phyloP scores from a whole-genome alignment of 2,797 vertebrate species.

The Petrocephalus schoutedeni region DNA sequence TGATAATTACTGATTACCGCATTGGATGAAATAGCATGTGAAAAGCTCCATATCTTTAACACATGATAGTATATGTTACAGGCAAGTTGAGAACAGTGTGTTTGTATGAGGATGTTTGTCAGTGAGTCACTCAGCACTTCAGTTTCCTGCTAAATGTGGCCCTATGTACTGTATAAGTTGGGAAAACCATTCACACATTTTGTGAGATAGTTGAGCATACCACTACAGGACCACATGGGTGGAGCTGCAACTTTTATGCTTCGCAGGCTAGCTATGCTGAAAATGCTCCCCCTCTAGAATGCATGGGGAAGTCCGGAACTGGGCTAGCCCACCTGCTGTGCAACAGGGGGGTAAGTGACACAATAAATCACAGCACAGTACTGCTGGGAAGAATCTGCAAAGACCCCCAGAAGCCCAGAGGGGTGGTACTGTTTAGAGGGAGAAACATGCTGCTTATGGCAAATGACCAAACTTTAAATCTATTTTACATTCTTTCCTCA shows the following conservation, averaged over 20 bases:
- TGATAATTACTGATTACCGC: not conserved
- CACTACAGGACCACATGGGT: not conserved
- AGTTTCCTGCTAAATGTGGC: not conserved
- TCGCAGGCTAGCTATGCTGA: not conserved
- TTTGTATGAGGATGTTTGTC: not conserved
- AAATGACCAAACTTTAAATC: too few relatives aligned
- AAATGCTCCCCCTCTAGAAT: not conserved
- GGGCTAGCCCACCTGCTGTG: too few relatives aligned
- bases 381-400: too few relatives aligned
- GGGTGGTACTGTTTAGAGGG: too few relatives aligned
- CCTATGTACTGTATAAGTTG: not conserved
- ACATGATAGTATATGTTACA: not conserved
- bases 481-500: too few relatives aligned
- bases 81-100: not conserved
- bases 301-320: not conserved
- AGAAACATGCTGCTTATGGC: too few relatives aligned
- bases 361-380: too few relatives aligned
- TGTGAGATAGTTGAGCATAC: not conserved
- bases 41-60: not conserved
- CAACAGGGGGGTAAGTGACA: too few relatives aligned
- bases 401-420: too few relatives aligned
- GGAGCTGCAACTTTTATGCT: not conserved
- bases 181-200: not conserved
- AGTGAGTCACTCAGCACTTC: not conserved
- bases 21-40: not conserved